Evolutionary conservation across 2,888 invertebrate genomes (phyloP).

Genomic region (Drosophila bunnanda): DNA sequence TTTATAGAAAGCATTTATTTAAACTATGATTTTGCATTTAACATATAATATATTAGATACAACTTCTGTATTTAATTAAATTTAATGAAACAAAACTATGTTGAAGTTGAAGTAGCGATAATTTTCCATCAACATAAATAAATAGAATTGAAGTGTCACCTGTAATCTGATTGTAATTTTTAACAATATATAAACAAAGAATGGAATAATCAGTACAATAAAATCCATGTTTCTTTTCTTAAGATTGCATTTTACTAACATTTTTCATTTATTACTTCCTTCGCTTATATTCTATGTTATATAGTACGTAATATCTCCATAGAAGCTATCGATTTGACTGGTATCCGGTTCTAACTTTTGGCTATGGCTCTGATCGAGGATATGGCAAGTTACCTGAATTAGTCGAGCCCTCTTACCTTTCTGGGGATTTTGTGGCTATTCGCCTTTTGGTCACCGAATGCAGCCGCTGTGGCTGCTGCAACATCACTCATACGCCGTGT

Average conservation of each 20-base stretch:
- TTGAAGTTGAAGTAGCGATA: too few species aligned
- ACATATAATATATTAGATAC: too few species aligned
- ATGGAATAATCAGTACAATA: background rate
- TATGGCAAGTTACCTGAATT: constrained; percentile 58
- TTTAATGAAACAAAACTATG: too few species aligned
- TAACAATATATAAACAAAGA: background rate
- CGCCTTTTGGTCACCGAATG: constrained; percentile 12
- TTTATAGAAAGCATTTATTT: background rate
- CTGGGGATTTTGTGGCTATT: constrained; percentile 6
- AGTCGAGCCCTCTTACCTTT: constrained; percentile 32
- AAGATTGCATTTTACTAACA: too few species aligned
- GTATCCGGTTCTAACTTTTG: too few species aligned
- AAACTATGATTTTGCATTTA: too few species aligned
- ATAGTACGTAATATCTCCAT: background rate
- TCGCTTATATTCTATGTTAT: background rate
- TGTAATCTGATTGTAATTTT: background rate
- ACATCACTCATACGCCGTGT: constrained; percentile 71
- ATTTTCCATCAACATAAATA: too few species aligned
- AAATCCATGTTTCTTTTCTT: background rate
- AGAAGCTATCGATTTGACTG: background rate
- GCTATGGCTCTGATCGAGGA: constrained; percentile 48
- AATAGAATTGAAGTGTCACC: too few species aligned
- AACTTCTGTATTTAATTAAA: too few species aligned
- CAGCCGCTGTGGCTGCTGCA: constrained; percentile 29
- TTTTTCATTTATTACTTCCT: background rate